Percentiles rank a stretch among this genome's conserved stretches.
Evolutionary conservation across 2,888 invertebrate genomes (phyloP).

Genomic region (Camptogramma bilineatum): DNA sequence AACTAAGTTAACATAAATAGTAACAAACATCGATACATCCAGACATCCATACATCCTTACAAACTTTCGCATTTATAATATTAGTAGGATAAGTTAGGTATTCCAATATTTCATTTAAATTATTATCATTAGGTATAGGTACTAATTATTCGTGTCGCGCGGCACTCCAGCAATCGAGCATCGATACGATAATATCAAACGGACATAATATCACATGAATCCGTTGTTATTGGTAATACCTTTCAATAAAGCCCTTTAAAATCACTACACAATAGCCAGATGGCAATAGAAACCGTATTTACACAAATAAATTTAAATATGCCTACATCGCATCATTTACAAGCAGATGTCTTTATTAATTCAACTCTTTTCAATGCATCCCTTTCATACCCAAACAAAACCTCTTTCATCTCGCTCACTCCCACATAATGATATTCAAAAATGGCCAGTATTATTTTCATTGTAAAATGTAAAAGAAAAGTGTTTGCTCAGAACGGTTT

Average conservation of each 20-base stretch:
- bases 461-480: conserved; percentile 62
- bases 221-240: not conserved
- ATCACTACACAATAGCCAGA: conserved; percentile 30
- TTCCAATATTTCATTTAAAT: no score
- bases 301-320: conserved; percentile 50
- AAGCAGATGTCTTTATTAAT: conserved; percentile 70
- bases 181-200: not conserved
- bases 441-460: conserved; percentile 72
- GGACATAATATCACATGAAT: not conserved
- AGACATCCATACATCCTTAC: no score
- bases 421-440: conserved; percentile 68
- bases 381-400: conserved; percentile 51
- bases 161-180: no score
- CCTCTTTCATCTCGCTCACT: conserved; percentile 56
- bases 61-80: no score
- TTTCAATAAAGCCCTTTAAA: conserved; percentile 29
- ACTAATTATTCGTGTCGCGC: no score
- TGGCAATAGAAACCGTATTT: conserved; percentile 44
- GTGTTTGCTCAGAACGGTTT: conserved; percentile 68
- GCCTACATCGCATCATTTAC: conserved; percentile 57
- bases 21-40: no score
- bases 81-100: no score
- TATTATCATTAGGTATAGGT: no score
- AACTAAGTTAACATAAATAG: no score
- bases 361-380: conserved; percentile 50